These are phyloP conservation scores for Drosophila burlai DNA, from an alignment of 1,140 invertebrate genomes.

Conservation along the genomic window DNA sequence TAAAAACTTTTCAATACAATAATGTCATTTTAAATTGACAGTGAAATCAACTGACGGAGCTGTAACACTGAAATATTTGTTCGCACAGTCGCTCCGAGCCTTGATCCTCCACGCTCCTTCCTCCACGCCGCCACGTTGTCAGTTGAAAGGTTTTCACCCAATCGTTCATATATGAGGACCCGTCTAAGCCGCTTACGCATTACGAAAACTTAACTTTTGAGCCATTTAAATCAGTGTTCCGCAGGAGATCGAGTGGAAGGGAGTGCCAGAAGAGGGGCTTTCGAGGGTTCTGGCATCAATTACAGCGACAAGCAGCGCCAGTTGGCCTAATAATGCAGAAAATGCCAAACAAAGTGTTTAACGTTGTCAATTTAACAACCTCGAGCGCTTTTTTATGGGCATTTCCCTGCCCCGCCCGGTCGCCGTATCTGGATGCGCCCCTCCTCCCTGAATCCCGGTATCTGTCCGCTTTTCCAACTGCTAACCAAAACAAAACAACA, in stretches of 20 bases:
- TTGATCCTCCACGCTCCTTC: neutral
- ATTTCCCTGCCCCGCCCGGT: neutral
- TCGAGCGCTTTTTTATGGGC: slow-evolving; percentile 80
- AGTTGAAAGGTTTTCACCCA: slow-evolving; percentile 22
- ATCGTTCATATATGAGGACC: slow-evolving; percentile 33
- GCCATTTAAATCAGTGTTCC: slow-evolving; percentile 79
- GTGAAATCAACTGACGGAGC: slow-evolving; percentile 65
- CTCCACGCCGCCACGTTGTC: neutral
- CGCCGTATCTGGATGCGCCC: slow-evolving; percentile 8
- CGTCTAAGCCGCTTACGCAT: slow-evolving; percentile 75
- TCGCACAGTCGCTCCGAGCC: slow-evolving; percentile 8
- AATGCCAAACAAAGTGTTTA: slow-evolving; percentile 84
- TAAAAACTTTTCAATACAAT: slow-evolving; percentile 80
- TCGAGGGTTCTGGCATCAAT: slow-evolving; percentile 68
- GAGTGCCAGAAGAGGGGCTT: neutral
- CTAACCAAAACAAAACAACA: slow-evolving; percentile 54
- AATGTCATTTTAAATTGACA: slow-evolving; percentile 78
- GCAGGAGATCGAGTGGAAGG: slow-evolving; percentile 1
- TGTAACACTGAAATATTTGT: slow-evolving; percentile 52
- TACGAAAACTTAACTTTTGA: slow-evolving; percentile 83
- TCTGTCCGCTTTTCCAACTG: slow-evolving; percentile 41
- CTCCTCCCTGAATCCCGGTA: neutral
- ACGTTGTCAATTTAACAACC: slow-evolving; percentile 84
- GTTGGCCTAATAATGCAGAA: slow-evolving; percentile 83
- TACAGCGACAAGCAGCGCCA: slow-evolving; percentile 69